phyloP scores from a whole-genome alignment of 2,113 vertebrate species.

The Muntiacus reevesi region DNA sequence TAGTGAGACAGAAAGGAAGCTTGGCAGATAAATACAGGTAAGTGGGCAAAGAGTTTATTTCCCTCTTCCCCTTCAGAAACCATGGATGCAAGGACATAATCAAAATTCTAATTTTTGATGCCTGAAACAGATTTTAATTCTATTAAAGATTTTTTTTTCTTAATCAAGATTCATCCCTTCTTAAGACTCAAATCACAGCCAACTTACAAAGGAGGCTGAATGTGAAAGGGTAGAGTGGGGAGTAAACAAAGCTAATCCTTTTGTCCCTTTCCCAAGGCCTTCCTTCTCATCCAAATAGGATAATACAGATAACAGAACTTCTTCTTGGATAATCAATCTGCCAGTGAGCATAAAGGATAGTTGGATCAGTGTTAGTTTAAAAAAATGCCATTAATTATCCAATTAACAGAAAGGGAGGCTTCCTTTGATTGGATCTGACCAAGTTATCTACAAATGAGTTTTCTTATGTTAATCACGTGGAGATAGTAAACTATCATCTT shows the following conservation, averaged over 20 bases:
- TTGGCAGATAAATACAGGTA: conserved; percentile 75
- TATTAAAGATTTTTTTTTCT: conserved; percentile 54
- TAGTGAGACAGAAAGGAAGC: conserved; percentile 74
- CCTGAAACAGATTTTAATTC: conserved; percentile 62
- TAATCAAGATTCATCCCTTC: conserved; percentile 58
- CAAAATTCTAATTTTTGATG: conserved; percentile 69
- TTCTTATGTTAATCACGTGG: conserved; percentile 32
- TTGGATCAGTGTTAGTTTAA: conserved; percentile 58
- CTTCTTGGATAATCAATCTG: conserved; percentile 57
- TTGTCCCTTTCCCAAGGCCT: conserved; percentile 61
- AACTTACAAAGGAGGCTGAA: conserved; percentile 58
- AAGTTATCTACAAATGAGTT: conserved; percentile 38
- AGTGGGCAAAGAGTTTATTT: conserved; percentile 65
- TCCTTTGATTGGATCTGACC: conserved; percentile 44
- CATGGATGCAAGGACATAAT: conserved; percentile 64
- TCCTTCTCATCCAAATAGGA: conserved; percentile 35
- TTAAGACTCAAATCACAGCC: conserved; percentile 52
- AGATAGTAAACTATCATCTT: conserved; percentile 13
- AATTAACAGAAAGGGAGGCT: conserved; percentile 49
- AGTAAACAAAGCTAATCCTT: conserved; percentile 66
- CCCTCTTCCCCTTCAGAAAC: not conserved
- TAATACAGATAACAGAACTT: conserved; percentile 61
- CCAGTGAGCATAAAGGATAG: conserved; percentile 64
- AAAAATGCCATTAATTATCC: conserved; percentile 66
- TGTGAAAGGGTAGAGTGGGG: conserved; percentile 44